Conservation (phyloP, 2,888 invertebrate genomes). For the Eupithecia insigniata region DNA sequence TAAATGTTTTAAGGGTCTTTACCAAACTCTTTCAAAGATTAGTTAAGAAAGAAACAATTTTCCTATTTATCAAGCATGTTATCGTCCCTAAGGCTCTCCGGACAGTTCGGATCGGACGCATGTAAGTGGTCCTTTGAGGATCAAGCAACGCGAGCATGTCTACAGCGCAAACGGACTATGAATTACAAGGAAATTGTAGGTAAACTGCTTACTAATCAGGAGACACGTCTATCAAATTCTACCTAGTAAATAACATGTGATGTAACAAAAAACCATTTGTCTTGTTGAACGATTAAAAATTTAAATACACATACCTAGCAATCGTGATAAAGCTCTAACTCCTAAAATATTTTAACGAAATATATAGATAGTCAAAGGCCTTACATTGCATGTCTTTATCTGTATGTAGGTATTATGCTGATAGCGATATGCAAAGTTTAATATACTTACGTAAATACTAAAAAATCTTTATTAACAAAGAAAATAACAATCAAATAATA, state of each 20-base stretch:
- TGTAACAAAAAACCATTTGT: background rate
- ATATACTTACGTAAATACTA: too few species aligned
- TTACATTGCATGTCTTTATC: background rate
- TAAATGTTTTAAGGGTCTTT: background rate
- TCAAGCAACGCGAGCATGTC: slow-evolving; percentile 41
- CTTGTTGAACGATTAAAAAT: background rate
- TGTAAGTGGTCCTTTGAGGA: background rate
- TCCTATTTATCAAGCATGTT: background rate
- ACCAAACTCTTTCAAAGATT: background rate
- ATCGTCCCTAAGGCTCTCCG: slow-evolving; percentile 21
- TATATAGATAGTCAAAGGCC: too few species aligned
- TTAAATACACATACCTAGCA: background rate
- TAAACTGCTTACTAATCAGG: slow-evolving; percentile 41
- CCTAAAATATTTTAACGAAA: background rate
- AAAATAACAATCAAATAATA: too few species aligned
- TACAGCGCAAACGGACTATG: slow-evolving; percentile 34
- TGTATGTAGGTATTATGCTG: too few species aligned
- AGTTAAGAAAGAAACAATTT: background rate
- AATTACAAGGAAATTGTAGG: slow-evolving; percentile 30
- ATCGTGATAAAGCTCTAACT: background rate
- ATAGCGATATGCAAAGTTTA: too few species aligned
- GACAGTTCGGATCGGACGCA: slow-evolving; percentile 3
- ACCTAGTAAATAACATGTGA: slow-evolving; percentile 2
- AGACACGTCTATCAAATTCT: slow-evolving; percentile 7
- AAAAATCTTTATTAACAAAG: too few species aligned